Base-by-base conservation (phyloP, 1,140 invertebrate species). In the Scaptomyza montana region DNA sequence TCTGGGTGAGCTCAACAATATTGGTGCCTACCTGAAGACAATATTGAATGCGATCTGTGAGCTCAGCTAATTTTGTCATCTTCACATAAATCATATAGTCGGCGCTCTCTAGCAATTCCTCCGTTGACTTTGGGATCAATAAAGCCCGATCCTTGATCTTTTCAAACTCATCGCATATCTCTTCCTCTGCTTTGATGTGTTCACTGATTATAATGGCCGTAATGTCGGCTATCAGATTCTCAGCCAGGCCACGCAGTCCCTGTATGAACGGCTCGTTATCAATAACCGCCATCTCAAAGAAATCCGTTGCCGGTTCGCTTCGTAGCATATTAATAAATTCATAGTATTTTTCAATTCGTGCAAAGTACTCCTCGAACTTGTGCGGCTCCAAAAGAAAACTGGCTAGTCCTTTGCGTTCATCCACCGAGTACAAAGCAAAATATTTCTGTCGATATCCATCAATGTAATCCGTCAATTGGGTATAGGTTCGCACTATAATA, bases 61-160 rank as follows among this genome's bases (percentile, higher is more conserved):
- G 92, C 68, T 93, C 91, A 78, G 94, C 92, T 77, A 96, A 92
- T 49, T 95, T 92, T 33, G 93, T 92, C 45, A 94, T 94, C 78
- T 94, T 94, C 1, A 94, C 94, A 51, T 93, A 91, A 56, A 95
- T 92, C 93, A 95, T 95, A 80, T 94, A 95, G 56, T 94, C 93
- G 1, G 94, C 95, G 86, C 93, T 93, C 74, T 95, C 95, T n/a
- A 97, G 92, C 30, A 97, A 92, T 84, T 96, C 95, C 74, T 94
- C 94, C 0, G 96, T 96, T 28, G 94, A 95, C 70, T 92, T 92
- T 2, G 96, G 96, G 80, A 94, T 94, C 71, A 94, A 93, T 2
- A 95, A 80, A 3, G 95, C 94, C 70, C 90, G 93, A 21, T 90
- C 86, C 71, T 93, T 93, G 45, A 96, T 93, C 21, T 92, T 92